Evolutionary conservation across 2,797 vertebrate genomes (phyloP).

Genomic region (Dendrocincla tyrannina): DNA sequence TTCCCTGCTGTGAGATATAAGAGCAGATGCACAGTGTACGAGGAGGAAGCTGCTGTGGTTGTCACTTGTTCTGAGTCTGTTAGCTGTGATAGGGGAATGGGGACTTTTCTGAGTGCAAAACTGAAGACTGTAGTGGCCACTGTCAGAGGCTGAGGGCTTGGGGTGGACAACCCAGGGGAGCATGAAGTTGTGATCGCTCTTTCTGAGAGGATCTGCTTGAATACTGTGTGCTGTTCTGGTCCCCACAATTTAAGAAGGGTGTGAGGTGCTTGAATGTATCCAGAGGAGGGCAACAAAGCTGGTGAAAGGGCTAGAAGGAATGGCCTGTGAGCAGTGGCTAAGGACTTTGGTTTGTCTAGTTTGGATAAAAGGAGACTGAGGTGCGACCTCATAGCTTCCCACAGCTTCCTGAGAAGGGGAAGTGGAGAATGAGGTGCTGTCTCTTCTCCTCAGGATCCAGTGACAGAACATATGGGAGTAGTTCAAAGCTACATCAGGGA

Average conservation of each 20-base stretch:
- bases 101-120: neutral
- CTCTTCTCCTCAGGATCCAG: neutral
- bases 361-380: neutral
- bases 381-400: neutral
- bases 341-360: neutral
- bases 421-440: neutral
- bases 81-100: neutral
- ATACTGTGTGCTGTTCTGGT: neutral
- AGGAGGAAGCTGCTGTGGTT: neutral
- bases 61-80: neutral
- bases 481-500: neutral
- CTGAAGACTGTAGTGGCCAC: neutral
- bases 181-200: neutral
- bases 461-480: fast-evolving
- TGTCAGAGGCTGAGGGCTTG: neutral
- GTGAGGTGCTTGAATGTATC: neutral
- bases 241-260: neutral
- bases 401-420: neutral
- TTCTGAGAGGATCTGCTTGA: neutral
- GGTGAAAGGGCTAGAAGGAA: neutral
- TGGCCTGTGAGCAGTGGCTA: neutral
- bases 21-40: neutral
- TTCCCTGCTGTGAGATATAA: fast-evolving
- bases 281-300: neutral
- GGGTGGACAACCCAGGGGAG: neutral